These are phyloP conservation scores for Epinephelus coioides DNA, from an alignment of 2,797 vertebrate species.

Conservation along the genomic window DNA sequence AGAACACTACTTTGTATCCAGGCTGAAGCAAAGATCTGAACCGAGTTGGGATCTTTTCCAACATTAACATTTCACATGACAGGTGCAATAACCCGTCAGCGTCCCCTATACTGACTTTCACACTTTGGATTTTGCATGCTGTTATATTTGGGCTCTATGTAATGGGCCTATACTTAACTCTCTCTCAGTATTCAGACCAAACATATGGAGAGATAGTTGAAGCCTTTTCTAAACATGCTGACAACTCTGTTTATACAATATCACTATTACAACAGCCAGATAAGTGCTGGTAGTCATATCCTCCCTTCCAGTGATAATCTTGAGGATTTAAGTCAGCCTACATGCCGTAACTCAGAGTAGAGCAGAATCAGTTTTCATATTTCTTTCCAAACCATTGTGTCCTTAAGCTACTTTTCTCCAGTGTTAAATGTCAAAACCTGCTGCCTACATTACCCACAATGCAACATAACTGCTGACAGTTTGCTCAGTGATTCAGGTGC, in stretches of 20 bases:
- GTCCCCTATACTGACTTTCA: neutral
- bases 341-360: neutral
- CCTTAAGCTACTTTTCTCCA: neutral
- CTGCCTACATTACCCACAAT: neutral
- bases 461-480: neutral
- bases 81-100: neutral
- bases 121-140: neutral
- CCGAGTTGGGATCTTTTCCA: neutral
- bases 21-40: neutral
- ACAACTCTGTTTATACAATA: slow-evolving; percentile 36
- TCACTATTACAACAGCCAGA: slow-evolving; percentile 12
- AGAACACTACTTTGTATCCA: neutral
- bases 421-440: neutral
- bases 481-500: no score
- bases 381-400: neutral
- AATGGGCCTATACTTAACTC: neutral
- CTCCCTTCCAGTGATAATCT: neutral
- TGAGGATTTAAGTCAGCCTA: neutral
- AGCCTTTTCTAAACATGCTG: slow-evolving; percentile 42
- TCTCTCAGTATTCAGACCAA: slow-evolving; percentile 27
- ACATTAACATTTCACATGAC: neutral
- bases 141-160: slow-evolving; percentile 9
- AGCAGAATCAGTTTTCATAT: neutral
- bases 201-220: slow-evolving; percentile 2
- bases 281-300: neutral